Evolutionary conservation across 2,888 invertebrate species (phyloP).

Genomic region (Cremastinae sp.): DNA sequence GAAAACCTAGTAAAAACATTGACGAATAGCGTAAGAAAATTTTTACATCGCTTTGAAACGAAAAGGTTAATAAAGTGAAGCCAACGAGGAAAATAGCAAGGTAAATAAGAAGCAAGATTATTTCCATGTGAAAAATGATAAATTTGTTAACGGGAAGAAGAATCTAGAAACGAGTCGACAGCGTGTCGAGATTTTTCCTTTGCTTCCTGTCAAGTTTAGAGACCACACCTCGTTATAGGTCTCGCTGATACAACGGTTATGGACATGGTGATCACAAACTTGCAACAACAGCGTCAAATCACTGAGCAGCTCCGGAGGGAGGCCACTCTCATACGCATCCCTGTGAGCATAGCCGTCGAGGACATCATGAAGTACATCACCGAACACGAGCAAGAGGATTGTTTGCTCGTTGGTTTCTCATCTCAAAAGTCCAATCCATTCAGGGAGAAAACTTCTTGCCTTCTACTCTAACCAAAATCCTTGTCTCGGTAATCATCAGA

Average conservation of each 20-base stretch:
- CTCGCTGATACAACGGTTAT: constrained; percentile 94
- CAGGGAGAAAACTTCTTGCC: constrained; percentile 95
- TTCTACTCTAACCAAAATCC: constrained; percentile 85
- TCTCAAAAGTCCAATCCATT: constrained; percentile 97
- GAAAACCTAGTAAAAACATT: too few relatives aligned
- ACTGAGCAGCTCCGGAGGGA: constrained; percentile 96
- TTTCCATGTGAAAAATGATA: too few relatives aligned
- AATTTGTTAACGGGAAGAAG: too few relatives aligned
- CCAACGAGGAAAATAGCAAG: too few relatives aligned
- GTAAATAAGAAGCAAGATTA: too few relatives aligned
- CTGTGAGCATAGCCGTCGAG: constrained; percentile 93
- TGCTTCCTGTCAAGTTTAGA: constrained; percentile 59
- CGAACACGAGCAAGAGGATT: constrained; percentile 96
- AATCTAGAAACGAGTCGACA: too few relatives aligned
- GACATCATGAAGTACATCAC: constrained; percentile 95
- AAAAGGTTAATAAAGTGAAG: too few relatives aligned
- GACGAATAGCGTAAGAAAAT: too few relatives aligned
- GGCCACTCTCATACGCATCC: constrained; percentile 92
- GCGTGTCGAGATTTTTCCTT: too few relatives aligned
- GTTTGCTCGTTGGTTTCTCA: constrained; percentile 94
- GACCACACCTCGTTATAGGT: constrained; percentile 86
- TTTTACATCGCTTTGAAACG: too few relatives aligned
- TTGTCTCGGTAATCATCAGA: not conserved
- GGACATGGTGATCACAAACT: constrained; percentile 96
- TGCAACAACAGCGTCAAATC: constrained; percentile 96